Evolutionary conservation across 2,888 invertebrate genomes (phyloP), one percentile per base, ranked within the genome.

Genomic region (Megamerina dolium): DNA sequence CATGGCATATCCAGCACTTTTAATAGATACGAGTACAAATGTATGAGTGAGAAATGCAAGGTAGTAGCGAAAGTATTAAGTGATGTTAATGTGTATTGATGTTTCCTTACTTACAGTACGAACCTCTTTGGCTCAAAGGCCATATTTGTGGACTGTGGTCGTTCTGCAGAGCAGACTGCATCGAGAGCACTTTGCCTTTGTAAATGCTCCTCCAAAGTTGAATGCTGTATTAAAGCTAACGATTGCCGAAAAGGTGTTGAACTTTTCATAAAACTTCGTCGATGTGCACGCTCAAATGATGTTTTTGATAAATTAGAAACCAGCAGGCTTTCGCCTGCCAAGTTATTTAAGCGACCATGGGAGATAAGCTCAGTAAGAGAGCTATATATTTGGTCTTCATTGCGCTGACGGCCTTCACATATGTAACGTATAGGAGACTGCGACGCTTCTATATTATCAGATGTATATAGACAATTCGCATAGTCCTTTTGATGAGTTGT

Each of bases 271-370:
- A 61, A 56, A 34, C 64, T 67, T n/a, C 72, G 66, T 1, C 71
- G 59, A 50, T 68, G 71, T 39, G 68, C 69, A 19, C 70, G 59
- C 46, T 72, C 69, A 39, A 72, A 71, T n/a, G 68, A 67, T 21
- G 68, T 68, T 9, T 68, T 58, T n/a, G 68, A 66, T 65, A 69
- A 8, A 23, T 23, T 23, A 23, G 23, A 6, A 23, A 10, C 23
- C 10, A 10, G 8, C 4, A 37, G 43, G 17, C 18, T 38, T 12
- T 40, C 50, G 19, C 52, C 41, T 21, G 52, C 36, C 27, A 59
- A 41, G 38, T 56, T 57, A 31, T 58, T 56, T 14, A 58, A 40
- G 33, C 58, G 57, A 47, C 59, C 58, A 12, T 59, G 56, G 6
- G 59, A 55, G 20, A 57, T 58, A 5, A 61, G 49, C 32, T 61